phyloP scores from a whole-genome alignment of 1,140 invertebrate species.

The Dreissena polymorpha region DNA sequence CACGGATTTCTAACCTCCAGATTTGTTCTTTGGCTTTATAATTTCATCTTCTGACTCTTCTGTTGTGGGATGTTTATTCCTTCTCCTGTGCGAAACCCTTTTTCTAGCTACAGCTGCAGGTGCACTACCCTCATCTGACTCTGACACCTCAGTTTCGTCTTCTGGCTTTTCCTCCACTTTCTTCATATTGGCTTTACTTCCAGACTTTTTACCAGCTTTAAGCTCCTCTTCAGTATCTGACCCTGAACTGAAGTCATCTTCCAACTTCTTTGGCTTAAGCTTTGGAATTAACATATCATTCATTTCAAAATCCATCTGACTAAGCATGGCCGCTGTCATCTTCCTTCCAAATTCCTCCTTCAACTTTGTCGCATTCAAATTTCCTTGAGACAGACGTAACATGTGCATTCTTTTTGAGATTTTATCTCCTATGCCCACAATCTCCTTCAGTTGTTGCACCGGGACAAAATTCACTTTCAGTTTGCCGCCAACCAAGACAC shows the following conservation, averaged over 20 bases:
- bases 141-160: too few species aligned
- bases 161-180: too few species aligned
- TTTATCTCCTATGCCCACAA: not conserved
- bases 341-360: constrained; percentile 8
- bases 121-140: too few species aligned
- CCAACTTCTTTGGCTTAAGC: not conserved
- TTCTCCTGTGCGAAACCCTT: not conserved
- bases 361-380: not conserved
- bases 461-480: constrained; percentile 20
- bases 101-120: too few species aligned
- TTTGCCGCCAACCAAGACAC: too few species aligned
- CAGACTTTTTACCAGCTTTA: too few species aligned
- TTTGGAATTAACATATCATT: not conserved
- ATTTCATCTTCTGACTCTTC: not conserved
- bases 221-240: not conserved
- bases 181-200: too few species aligned
- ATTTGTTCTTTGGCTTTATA: not conserved
- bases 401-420: not conserved
- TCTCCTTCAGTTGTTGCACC: not conserved
- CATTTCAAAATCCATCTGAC: constrained; percentile 1
- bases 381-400: not conserved
- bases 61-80: not conserved
- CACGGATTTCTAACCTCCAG: not conserved
- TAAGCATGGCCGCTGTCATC: not conserved
- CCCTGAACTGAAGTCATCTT: not conserved